A percentile compares a stretch with the other conserved stretches of the same genome.
Evolutionary conservation across 2,113 vertebrate genomes (phyloP).

Genomic region (Gadus macrocephalus): DNA sequence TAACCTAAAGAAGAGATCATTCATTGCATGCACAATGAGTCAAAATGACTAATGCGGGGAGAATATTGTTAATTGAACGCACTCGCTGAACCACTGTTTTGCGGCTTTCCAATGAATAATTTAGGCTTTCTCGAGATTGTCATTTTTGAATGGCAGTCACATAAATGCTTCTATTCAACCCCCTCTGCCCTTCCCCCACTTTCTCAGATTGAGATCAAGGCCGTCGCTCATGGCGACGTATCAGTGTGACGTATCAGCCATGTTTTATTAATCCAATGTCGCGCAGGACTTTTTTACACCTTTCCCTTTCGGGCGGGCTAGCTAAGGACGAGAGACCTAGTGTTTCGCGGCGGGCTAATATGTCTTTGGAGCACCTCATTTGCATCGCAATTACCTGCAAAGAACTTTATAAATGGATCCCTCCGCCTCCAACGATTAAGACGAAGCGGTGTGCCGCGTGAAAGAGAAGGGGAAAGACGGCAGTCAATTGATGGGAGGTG

Average conservation of each 20-base stretch:
- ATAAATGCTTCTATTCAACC: conserved; percentile 13
- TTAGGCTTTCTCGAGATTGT: conserved; percentile 40
- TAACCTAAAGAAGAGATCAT: conserved; percentile 10
- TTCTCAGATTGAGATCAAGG: conserved; percentile 35
- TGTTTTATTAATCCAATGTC: conserved; percentile 60
- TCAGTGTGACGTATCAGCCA: conserved; percentile 32
- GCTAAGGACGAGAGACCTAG: conserved; percentile 31
- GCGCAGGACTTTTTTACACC: conserved; percentile 19
- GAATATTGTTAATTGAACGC: neutral
- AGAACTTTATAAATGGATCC: conserved; percentile 52
- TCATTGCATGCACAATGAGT: neutral
- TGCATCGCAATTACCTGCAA: conserved; percentile 65
- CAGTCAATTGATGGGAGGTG: conserved; percentile 37
- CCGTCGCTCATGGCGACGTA: neutral
- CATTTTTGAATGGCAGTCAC: conserved; percentile 18
- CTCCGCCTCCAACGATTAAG: conserved; percentile 54
- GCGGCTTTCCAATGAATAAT: conserved; percentile 40
- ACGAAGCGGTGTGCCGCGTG: conserved; percentile 45
- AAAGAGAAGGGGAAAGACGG: conserved; percentile 31
- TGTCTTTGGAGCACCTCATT: conserved; percentile 54
- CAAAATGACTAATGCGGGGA: neutral
- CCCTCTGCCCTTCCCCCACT: conserved; percentile 4
- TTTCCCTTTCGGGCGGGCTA: conserved; percentile 22
- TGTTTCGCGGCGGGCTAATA: conserved; percentile 49
- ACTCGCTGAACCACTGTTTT: conserved; percentile 17